phyloP scores from a whole-genome alignment of 1,140 invertebrate genomes.

The Pseudomyrmex cubaensis region DNA sequence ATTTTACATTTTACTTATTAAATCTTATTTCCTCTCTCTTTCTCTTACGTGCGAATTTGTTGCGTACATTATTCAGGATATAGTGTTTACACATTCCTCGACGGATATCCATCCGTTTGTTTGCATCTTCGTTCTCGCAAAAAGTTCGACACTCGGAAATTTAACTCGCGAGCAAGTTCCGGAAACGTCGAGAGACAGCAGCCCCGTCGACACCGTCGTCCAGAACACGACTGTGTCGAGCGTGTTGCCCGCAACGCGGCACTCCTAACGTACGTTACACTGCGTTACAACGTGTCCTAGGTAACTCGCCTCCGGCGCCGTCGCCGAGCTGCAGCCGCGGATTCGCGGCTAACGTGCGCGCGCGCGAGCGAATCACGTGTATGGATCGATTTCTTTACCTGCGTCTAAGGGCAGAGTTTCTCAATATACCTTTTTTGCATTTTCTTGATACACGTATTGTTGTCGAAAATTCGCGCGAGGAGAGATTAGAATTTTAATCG shows the following conservation, averaged over 20 bases:
- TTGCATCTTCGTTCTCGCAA: constrained; percentile 14
- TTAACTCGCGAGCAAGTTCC: not conserved
- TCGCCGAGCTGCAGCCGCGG: not conserved
- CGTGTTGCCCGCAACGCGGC: constrained; percentile 59
- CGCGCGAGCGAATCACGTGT: constrained; percentile 42
- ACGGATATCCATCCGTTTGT: not conserved
- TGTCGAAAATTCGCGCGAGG: not conserved
- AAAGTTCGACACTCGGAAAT: not conserved
- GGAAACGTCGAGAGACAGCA: constrained; percentile 5
- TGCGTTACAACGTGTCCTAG: constrained; percentile 71
- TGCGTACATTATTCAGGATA: constrained; percentile 10
- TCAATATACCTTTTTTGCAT: constrained; percentile 44
- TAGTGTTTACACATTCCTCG: constrained; percentile 6
- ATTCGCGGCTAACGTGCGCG: not conserved
- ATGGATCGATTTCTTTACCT: constrained; percentile 73
- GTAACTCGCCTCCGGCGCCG: constrained; percentile 55
- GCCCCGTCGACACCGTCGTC: constrained; percentile 65
- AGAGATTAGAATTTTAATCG: not conserved
- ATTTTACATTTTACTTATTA: not conserved
- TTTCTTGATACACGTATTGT: constrained; percentile 12
- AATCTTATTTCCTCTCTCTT: not conserved
- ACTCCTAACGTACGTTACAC: constrained; percentile 60
- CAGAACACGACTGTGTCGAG: constrained; percentile 46
- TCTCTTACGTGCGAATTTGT: not conserved
- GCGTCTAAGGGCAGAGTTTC: constrained; percentile 52